phyloP scores from a whole-genome alignment of 2,888 invertebrate genomes.

The Auanema sp. region DNA sequence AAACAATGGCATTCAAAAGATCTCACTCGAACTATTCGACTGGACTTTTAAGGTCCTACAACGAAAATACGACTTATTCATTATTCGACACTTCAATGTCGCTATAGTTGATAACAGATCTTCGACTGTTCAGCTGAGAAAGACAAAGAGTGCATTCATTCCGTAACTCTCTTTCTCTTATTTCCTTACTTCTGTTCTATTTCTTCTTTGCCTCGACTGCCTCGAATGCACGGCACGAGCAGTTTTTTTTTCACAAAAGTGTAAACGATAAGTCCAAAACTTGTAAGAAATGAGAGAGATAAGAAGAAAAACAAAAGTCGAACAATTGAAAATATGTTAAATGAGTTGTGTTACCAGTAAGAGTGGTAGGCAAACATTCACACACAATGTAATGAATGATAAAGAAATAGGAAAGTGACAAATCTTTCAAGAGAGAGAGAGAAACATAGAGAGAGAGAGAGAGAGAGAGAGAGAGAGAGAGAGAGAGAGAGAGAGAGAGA shows the following conservation, averaged over 20 bases:
- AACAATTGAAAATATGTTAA: no score
- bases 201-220: not conserved
- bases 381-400: constrained; percentile 5
- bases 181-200: not conserved
- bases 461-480: constrained; percentile 23
- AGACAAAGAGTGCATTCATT: no score
- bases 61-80: no score
- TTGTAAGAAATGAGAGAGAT: no score
- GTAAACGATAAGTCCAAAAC: no score
- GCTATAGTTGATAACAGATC: constrained; percentile 1
- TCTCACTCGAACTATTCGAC: no score
- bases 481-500: constrained; percentile 25
- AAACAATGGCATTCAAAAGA: no score
- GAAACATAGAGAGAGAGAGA: constrained; percentile 15
- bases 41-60: no score
- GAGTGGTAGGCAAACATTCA: constrained; percentile 2
- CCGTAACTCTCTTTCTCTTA: constrained; percentile 4
- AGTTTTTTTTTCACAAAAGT: no score
- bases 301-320: no score
- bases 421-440: not conserved
- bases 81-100: constrained; percentile 10
- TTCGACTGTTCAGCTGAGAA: not conserved
- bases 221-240: no score
- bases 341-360: not conserved
- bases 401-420: not conserved